Conservation (phyloP, 2,888 invertebrate species). For the Callinectes sapidus region DNA sequence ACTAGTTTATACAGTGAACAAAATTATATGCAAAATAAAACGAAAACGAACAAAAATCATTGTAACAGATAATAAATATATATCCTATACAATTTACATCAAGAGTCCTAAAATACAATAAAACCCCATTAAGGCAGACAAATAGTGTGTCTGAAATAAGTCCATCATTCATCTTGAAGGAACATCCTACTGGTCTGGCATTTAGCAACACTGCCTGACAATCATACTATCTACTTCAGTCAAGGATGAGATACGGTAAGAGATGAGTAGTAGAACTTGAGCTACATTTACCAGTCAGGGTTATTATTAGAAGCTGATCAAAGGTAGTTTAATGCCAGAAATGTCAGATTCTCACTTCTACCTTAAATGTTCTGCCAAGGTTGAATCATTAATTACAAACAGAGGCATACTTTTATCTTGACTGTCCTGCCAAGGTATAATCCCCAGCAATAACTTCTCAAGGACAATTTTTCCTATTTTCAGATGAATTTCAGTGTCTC, state of each 20-base stretch:
- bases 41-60: not conserved
- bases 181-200: not conserved
- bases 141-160: not conserved
- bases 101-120: constrained; percentile 19
- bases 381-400: too few species aligned
- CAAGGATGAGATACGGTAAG: not conserved
- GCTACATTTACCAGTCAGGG: not conserved
- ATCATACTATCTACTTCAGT: not conserved
- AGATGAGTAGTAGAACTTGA: not conserved
- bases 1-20: constrained; percentile 14
- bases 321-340: not conserved
- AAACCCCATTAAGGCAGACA: not conserved
- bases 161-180: not conserved
- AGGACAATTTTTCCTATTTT: too few species aligned
- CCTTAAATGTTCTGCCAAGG: too few species aligned
- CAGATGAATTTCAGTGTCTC: too few species aligned
- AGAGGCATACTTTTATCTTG: too few species aligned
- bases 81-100: constrained; percentile 23
- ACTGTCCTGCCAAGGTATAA: too few species aligned
- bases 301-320: not conserved
- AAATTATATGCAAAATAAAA: not conserved
- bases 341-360: not conserved
- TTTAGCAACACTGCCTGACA: not conserved
- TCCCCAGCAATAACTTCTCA: too few species aligned
- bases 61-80: constrained; percentile 19